Evolutionary conservation across 2,797 vertebrate species (phyloP), one percentile per base, ranked within the genome.

Genomic region (Amblyraja radiata): DNA sequence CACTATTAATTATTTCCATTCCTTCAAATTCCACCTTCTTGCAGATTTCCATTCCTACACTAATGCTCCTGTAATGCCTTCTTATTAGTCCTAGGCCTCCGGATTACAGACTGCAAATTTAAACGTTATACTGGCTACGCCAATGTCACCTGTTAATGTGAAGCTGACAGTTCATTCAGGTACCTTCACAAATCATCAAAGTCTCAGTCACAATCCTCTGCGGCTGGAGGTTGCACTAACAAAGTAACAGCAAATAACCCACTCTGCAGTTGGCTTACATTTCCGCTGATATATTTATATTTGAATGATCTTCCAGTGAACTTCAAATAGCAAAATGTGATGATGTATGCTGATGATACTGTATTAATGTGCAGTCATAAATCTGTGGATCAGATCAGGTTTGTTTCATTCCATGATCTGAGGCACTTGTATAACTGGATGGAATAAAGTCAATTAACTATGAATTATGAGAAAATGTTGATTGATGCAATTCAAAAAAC

Each of bases 361-460:
- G 71, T 54, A 76, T 92, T 92, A 73, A 92, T n/a, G 6, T 74
- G 71, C 68, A 54, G 68, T 46, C 71, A 92, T 92, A 74, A 92
- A 92, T 92, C 90, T 76, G 90, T 76, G 71, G n/a, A 92, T 73
- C 71, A 46, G 25, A 76, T 74, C 46, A 54, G 90, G 46, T 76
- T 92, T 74, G 90, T 25, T 92, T 73, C 36, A 92, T 54, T 74
- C 39, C 54, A 5, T 92, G 71, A 74, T 18, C 90, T 92, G 39
- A 76, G 71, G 71, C 11, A 76, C 73, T 92, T 92, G 90, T 28
- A 73, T 46, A 92, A 76, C 71, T 74, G 32, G 46, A 92, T 76
- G 23, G 23, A 73, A 92, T 25, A 76, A 92, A 73, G 71, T 92
- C 71, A 92, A 92, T 92, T 73, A 92, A 92, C 65, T 92, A 39